These are phyloP conservation scores for Phyllopteryx taeniolatus DNA, from an alignment of 2,113 vertebrate genomes.

Conservation along the genomic window DNA sequence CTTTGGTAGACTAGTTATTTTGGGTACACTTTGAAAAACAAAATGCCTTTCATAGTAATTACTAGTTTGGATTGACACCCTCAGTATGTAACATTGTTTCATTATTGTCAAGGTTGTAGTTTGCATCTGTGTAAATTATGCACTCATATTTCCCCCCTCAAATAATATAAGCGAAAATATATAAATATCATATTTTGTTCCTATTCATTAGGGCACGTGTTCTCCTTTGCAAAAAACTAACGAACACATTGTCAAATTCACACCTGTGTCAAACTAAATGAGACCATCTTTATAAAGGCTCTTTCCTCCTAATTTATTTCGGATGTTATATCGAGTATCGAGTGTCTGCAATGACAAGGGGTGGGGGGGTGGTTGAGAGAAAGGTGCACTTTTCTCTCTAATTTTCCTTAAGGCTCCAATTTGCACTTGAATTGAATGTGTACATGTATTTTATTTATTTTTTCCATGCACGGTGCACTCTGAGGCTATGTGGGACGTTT, in stretches of 20 bases:
- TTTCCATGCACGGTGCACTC: conserved; percentile 75
- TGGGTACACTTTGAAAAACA: neutral
- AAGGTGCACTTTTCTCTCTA: neutral
- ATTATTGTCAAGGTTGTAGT: neutral
- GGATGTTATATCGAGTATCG: neutral
- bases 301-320: neutral
- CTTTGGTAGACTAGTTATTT: neutral
- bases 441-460: conserved; percentile 70
- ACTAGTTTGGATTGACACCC: neutral
- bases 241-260: neutral
- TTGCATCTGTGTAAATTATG: neutral
- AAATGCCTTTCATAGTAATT: neutral
- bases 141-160: too few relatives aligned
- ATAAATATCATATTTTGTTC: neutral
- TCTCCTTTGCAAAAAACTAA: neutral
- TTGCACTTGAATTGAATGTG: neutral
- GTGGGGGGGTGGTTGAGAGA: neutral
- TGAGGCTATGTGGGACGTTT: conserved; percentile 89
- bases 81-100: neutral
- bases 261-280: neutral
- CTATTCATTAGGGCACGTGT: too few relatives aligned
- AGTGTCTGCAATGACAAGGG: neutral
- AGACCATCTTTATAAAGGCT: neutral
- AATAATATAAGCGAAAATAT: neutral
- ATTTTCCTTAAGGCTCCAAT: conserved; percentile 1